Base-by-base conservation (phyloP, 2,797 vertebrate species). In the Pelodytes ibericus region DNA sequence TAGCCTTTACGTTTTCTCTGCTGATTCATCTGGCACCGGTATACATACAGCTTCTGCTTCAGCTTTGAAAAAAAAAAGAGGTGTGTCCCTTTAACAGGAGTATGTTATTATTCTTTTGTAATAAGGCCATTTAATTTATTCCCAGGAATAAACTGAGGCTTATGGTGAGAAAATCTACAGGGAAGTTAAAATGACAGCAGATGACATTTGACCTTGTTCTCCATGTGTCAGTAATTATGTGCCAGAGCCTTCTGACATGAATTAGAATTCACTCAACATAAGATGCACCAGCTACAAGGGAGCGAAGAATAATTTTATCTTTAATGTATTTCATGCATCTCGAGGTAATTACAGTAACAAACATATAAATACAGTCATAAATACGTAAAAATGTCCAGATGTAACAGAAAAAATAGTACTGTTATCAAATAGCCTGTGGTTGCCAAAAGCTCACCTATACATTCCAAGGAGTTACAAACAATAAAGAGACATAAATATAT, bases 1-100 rank as follows among this genome's bases (percentile, higher is more conserved):
- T 0, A 33, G 16, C 57, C n/a, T 56, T 63, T 22, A 61, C 61
- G 29, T 60, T 22, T 47, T 41, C 18, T 61, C 22, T 27, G 73
- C 22, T 70, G 74, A 75, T 51, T 75, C 74, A 75, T 69, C 29
- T 27, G 30, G 57, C 64, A 22, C 65, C n/a, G 9, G 31, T 69
- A 51, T 51, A 25, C 6, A 11, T 69, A 44, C 60, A 47, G 62
- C 29, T 51, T 22, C 30, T 53, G 64, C 44, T 44, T 44, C 10
- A 13, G 24, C 36, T 69, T 75, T 75, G 70, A 65, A 62, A 62
- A 27, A 67, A 39, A 13, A 68, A 49, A 72, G 51, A 33, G 44
- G 41, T 61, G 74, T 27, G 58, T 39, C 31, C 27, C 41, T 53
- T 22, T 61, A 61, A 68, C 33, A 39, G 22, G 2, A 22, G 3